These are phyloP conservation scores for Onychostoma macrolepis DNA, from an alignment of 2,113 vertebrate species.

Conservation along the genomic window DNA sequence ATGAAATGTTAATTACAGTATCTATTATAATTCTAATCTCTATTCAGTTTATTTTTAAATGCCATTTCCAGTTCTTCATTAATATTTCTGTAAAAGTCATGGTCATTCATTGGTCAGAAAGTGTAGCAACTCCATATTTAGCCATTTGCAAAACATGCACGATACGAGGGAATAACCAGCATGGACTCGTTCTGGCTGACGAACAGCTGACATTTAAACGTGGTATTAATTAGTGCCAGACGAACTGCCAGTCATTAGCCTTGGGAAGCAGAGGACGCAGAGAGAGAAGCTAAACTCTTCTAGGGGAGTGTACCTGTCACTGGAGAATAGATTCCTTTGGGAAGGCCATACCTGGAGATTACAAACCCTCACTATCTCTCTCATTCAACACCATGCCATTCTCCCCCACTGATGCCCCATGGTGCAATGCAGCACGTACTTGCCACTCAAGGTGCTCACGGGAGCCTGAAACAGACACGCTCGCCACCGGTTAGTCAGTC, in stretches of 20 bases:
- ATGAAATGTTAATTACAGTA: not conserved
- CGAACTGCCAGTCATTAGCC: conserved; percentile 31
- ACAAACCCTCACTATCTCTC: conserved; percentile 23
- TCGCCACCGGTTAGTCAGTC: conserved; percentile 60
- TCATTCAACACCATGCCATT: conserved; percentile 20
- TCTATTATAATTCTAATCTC: not conserved
- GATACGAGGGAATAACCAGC: not conserved
- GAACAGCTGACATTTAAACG: conserved; percentile 40
- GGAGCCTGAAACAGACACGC: conserved; percentile 51
- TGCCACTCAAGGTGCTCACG: conserved; percentile 56
- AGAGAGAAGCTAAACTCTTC: not conserved
- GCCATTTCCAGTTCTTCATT: not conserved
- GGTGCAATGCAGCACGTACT: conserved; percentile 63
- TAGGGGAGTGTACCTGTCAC: not conserved
- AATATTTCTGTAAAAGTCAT: not conserved
- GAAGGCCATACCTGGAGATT: not conserved
- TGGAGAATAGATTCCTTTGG: conserved; percentile 17
- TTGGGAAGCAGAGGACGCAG: not conserved
- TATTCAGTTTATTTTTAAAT: not conserved
- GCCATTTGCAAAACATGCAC: not conserved
- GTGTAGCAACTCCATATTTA: not conserved
- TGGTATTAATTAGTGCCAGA: conserved; percentile 27
- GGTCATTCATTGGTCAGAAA: not conserved
- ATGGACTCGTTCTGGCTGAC: not conserved
- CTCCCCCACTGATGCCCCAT: conserved; percentile 23